Base-by-base conservation (phyloP, 2,113 vertebrate genomes). In the Gymnogyps californianus region DNA sequence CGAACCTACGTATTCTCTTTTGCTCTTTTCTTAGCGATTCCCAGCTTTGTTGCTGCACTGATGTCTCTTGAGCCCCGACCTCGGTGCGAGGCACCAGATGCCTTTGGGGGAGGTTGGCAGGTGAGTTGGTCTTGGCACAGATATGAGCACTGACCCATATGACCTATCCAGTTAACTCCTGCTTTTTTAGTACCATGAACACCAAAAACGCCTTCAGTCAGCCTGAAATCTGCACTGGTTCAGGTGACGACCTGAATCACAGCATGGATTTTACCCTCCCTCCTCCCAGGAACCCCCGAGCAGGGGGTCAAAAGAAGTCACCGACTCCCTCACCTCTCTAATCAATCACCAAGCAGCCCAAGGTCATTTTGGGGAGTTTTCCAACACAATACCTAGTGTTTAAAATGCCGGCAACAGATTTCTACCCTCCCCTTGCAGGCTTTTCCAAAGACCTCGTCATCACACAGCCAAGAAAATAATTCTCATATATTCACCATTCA, bases 271-370 rank as follows among this genome's bases (percentile, higher is more conserved):
- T 62, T 46, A 58, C 1, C 13, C 15, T 26, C 51, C 20, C 38
- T 66, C 11, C 36, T 87, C 40, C 34, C 6, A 1, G n/a, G 20
- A 55, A 71, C 11, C 11, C 15, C 20, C 0, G 0, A 52, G 24
- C 26, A 76, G 7, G 17, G 51, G 26, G 9, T 13, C 38, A 47
- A 46, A 57, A 40, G 58, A 16, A 66, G 25, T 14, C 72, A 75
- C 21, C 3, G 2, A 15, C 20, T 64, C 70, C 24, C 66, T 57
- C 16, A 15, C 44, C 34, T 52, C 38, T 74, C 54, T 19, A 13
- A 34, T 38, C 62, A 38, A 62, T 36, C 49, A 42, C 36, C 15
- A 11, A 55, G 44, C 55, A 83, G 38, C 32, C 24, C 19, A 40
- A 32, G 28, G 6, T 49, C 5, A 6, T 72, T 58, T 0, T 11